phyloP scores from a whole-genome alignment of 92 coral and sea anemone genomes.

The Montipora capitata region DNA sequence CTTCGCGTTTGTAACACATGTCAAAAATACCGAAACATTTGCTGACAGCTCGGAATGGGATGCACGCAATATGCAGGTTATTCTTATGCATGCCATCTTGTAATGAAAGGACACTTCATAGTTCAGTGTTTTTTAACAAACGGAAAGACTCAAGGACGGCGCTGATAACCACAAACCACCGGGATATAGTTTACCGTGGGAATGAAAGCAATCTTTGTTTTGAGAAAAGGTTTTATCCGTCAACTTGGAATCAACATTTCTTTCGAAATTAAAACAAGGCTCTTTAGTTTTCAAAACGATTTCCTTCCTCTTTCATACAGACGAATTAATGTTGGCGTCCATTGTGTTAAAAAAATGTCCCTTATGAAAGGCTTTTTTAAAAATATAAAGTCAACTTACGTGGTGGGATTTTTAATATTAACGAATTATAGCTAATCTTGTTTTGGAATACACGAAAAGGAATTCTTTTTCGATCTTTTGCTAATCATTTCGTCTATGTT shows the following conservation, averaged over 20 bases:
- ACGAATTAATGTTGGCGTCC: too few species aligned
- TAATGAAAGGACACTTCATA: not conserved
- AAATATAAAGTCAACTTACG: too few species aligned
- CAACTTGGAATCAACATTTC: slow-evolving; percentile 22
- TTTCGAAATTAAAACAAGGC: slow-evolving; percentile 3
- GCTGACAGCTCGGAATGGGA: slow-evolving; percentile 9
- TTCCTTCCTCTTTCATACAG: not conserved
- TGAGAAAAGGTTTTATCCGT: not conserved
- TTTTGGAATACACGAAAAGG: too few species aligned
- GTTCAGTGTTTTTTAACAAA: not conserved
- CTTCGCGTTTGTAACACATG: not conserved
- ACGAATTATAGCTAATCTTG: too few species aligned
- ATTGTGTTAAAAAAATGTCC: too few species aligned
- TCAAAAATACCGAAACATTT: not conserved
- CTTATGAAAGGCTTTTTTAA: too few species aligned
- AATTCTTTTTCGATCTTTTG: too few species aligned
- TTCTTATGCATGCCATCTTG: too few species aligned
- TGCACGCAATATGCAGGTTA: not conserved
- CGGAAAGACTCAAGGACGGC: slow-evolving; percentile 12
- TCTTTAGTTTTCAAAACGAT: slow-evolving; percentile 14
- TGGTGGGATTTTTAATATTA: too few species aligned
- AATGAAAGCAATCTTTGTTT: slow-evolving; percentile 2
- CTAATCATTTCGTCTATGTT: too few species aligned
- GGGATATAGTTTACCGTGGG: slow-evolving; percentile 23
- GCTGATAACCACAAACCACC: slow-evolving; percentile 18